Conservation (phyloP, 2,797 vertebrate species). For the Neostethus bicornis region DNA sequence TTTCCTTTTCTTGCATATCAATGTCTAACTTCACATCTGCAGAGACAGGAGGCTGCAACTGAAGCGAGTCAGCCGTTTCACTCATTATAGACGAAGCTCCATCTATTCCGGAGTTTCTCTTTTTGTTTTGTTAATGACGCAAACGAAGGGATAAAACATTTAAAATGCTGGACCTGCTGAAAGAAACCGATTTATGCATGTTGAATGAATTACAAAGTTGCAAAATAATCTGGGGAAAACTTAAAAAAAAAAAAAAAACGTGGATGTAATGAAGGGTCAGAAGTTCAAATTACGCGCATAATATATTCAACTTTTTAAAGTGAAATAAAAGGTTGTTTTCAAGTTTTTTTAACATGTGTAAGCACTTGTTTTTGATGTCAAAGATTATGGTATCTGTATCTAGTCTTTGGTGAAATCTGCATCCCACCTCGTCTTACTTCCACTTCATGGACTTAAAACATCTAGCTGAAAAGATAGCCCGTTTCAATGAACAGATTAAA, state of each 20-base stretch:
- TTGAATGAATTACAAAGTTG: neutral
- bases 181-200: neutral
- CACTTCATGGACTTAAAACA: conserved; percentile 64
- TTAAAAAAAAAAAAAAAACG: neutral
- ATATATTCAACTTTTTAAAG: neutral
- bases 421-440: conserved; percentile 63
- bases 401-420: conserved; percentile 36
- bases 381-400: conserved; percentile 27
- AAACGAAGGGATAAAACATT: conserved; percentile 7
- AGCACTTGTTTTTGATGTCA: conserved; percentile 28
- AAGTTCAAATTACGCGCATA: neutral
- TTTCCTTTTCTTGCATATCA: conserved; percentile 52
- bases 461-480: conserved; percentile 88
- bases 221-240: neutral
- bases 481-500: conserved; percentile 96
- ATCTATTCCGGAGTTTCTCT: conserved; percentile 71
- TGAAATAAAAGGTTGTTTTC: neutral
- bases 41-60: conserved; percentile 74
- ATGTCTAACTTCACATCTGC: conserved; percentile 76
- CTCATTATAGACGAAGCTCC: conserved; percentile 63
- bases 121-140: conserved; percentile 15
- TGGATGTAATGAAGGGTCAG: neutral
- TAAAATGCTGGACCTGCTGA: neutral
- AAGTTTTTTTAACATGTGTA: conserved; percentile 13
- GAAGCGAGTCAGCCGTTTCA: conserved; percentile 66